Base-by-base conservation (phyloP, 2,888 invertebrate species). In the Boloria selene region DNA sequence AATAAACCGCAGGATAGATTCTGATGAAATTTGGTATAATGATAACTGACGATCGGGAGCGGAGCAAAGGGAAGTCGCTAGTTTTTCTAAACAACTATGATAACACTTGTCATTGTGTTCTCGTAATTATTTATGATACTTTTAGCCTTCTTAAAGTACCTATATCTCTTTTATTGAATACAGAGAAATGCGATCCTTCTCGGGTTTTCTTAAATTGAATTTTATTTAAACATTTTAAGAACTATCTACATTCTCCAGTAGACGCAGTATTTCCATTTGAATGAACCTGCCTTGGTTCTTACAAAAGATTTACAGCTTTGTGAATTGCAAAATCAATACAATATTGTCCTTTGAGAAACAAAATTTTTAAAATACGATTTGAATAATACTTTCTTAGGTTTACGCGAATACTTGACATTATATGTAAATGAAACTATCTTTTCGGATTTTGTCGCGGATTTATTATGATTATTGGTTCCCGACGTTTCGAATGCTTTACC, bases 301-400 rank as follows among this genome's bases (percentile, higher is more conserved):
- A 72, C 74, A 78, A 77, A 78, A 81, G 81, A 85, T 83, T 83
- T 80, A 84, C 82, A 77, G 79, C 78, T 79, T 78, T 77, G 79
- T 78, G 78, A 79, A 79, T 76, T 79, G 79, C 80, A 73, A 77
- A 84, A 85, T 85, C 81, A 84, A 83, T 81, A 82, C 79, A 84
- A 82, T 83, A 84, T 84, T 83, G 82, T 82, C 82, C 83, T 82
- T 79, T 67, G 61, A 67, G 64, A 61, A 64, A 64, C 58, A 16
- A 22, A 44, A 22, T 56, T 45, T 16, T 16, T 56, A 56, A 56
- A 56, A 13, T 56, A 26, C n/a, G n/a, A n/a, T n/a, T n/a, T n/a
- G n/a, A n/a, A n/a, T n/a, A n/a, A n/a, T n/a, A n/a, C n/a, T n/a
- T n/a, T n/a, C n/a, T n/a, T n/a, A n/a, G n/a, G n/a, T n/a, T n/a